Evolutionary conservation across 2,888 invertebrate species (phyloP).

Genomic region (Vannuccia rotundouncinata): DNA sequence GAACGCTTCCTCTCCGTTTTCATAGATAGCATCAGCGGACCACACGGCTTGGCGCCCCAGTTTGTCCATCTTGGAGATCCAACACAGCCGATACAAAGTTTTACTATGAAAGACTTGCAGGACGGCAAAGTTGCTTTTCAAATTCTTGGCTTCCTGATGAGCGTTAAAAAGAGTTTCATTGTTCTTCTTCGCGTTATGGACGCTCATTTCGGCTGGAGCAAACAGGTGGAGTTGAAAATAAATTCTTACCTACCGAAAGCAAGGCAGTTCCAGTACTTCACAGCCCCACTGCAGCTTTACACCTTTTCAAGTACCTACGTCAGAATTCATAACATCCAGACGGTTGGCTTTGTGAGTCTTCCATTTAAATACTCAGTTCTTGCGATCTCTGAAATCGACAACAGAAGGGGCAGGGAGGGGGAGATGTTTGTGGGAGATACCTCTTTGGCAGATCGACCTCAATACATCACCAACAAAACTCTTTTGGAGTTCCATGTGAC

Average conservation of each 20-base stretch:
- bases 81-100: constrained; percentile 28
- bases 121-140: constrained; percentile 35
- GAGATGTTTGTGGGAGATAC: constrained; percentile 6
- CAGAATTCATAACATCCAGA: constrained; percentile 20
- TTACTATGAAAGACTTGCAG: constrained; percentile 16
- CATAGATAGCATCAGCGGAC: constrained; percentile 13
- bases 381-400: not conserved
- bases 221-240: not conserved
- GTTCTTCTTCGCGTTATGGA: constrained; percentile 6
- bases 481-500: not conserved
- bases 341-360: constrained; percentile 14
- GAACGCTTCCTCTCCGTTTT: constrained; percentile 17
- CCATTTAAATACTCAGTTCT: not conserved
- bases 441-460: not conserved
- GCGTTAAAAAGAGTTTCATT: not conserved
- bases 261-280: constrained; percentile 22
- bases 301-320: not conserved
- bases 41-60: not conserved
- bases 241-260: not conserved
- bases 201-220: constrained; percentile 23
- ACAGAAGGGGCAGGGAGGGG: not conserved
- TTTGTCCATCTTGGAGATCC: constrained; percentile 37
- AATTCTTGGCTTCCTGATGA: not conserved
- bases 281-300: constrained; percentile 12
- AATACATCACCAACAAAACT: not conserved